Evolutionary conservation across 2,113 vertebrate genomes (phyloP).

Genomic region (Cathartes aura): DNA sequence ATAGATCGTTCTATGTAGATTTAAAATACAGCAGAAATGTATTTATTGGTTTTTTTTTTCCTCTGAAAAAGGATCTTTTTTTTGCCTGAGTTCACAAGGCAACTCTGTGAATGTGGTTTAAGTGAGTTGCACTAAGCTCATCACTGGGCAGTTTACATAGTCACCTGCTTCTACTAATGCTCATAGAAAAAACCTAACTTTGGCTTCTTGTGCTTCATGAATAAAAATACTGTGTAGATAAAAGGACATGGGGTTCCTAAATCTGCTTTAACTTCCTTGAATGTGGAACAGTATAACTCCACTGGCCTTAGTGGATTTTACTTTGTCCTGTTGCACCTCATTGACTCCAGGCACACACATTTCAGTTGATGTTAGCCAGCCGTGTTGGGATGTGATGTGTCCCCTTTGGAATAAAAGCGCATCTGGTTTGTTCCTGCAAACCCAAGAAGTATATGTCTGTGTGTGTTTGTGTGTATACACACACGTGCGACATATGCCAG

Average conservation of each 20-base stretch:
- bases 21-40: neutral
- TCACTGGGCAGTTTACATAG: neutral
- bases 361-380: neutral
- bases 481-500: rapidly evolving
- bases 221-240: neutral
- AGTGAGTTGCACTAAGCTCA: neutral
- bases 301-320: neutral
- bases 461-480: neutral
- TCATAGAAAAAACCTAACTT: neutral
- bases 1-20: neutral
- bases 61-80: neutral
- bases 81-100: neutral
- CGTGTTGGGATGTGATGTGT: neutral
- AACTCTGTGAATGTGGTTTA: neutral
- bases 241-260: neutral
- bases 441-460: neutral
- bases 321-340: neutral
- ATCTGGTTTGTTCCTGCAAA: neutral
- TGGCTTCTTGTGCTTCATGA: neutral
- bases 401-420: neutral
- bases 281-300: neutral
- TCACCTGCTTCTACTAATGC: neutral
- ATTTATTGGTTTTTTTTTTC: neutral
- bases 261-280: neutral
- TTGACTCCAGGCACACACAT: neutral